These are phyloP conservation scores for Probaryconus sp. DNA, from an alignment of 1,140 invertebrate genomes.

Conservation along the genomic window DNA sequence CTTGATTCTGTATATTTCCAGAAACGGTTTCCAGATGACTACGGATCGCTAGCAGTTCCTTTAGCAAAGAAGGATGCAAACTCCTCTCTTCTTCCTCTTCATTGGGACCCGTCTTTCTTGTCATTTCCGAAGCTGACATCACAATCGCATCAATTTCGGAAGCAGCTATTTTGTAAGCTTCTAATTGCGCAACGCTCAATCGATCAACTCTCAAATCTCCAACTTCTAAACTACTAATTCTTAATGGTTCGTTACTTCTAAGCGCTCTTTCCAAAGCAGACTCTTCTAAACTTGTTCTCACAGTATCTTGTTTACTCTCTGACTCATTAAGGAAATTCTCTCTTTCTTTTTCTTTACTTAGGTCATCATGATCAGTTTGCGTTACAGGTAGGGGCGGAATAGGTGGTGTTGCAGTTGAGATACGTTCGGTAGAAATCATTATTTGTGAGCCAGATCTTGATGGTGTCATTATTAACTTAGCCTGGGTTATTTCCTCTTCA, in stretches of 20 bases:
- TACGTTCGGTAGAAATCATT: conserved; percentile 73
- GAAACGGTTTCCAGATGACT: conserved; percentile 70
- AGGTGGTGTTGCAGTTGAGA: conserved; percentile 66
- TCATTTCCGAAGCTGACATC: conserved; percentile 83
- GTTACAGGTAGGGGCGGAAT: conserved; percentile 64
- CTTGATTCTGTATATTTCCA: conserved; percentile 57
- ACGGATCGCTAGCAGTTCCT: conserved; percentile 73
- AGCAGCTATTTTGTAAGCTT: conserved; percentile 86
- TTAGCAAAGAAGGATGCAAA: conserved; percentile 70
- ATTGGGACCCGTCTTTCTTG: conserved; percentile 41
- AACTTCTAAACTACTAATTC: conserved; percentile 81
- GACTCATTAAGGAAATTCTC: neutral
- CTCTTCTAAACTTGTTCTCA: conserved; percentile 14
- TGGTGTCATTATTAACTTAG: conserved; percentile 70
- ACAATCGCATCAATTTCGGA: conserved; percentile 87
- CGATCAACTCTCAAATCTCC: conserved; percentile 87
- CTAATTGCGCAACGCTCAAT: conserved; percentile 85
- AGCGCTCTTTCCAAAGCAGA: conserved; percentile 60
- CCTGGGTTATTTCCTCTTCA: conserved; percentile 78
- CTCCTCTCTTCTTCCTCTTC: conserved; percentile 48
- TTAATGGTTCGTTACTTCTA: conserved; percentile 73
- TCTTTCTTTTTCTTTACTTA: conserved; percentile 9
- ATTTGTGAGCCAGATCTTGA: conserved; percentile 73
- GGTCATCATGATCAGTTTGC: conserved; percentile 16
- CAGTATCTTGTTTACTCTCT: conserved; percentile 28